phyloP scores from a whole-genome alignment of 2,113 vertebrate species.

The Lathamus discolor region DNA sequence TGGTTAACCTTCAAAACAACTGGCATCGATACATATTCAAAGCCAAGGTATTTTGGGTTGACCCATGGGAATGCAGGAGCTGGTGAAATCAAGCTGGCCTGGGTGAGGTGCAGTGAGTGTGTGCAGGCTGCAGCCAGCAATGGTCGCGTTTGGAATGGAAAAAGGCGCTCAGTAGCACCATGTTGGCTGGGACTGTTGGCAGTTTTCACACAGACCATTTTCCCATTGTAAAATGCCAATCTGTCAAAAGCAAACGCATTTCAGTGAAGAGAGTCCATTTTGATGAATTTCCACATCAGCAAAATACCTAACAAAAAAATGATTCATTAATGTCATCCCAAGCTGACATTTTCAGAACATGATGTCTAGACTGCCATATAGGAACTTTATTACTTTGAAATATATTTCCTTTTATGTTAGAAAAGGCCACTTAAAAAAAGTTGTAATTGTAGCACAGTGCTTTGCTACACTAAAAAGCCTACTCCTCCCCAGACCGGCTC shows the following conservation, averaged over 20 bases:
- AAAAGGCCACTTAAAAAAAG: not conserved
- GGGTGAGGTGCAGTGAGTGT: not conserved
- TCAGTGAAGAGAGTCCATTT: not conserved
- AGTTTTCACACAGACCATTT: not conserved
- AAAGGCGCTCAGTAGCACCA: too few species aligned
- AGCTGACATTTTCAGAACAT: not conserved
- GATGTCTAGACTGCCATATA: not conserved
- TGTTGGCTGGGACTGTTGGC: not conserved
- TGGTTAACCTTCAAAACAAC: not conserved
- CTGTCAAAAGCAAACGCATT: not conserved
- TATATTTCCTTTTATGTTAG: not conserved
- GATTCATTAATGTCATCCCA: not conserved
- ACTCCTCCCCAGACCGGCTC: too few species aligned
- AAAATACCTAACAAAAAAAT: not conserved
- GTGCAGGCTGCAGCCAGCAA: not conserved
- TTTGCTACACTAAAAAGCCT: not conserved
- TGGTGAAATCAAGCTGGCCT: not conserved
- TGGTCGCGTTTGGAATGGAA: not conserved
- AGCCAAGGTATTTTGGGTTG: not conserved
- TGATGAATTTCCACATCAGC: not conserved
- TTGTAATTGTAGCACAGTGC: not conserved
- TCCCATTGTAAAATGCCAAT: not conserved
- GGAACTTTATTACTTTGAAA: not conserved
- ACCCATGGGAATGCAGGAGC: not conserved
- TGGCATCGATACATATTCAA: accelerated